phyloP scores from a whole-genome alignment of 2,113 vertebrate genomes.

The Phrynocephalus versicolor region DNA sequence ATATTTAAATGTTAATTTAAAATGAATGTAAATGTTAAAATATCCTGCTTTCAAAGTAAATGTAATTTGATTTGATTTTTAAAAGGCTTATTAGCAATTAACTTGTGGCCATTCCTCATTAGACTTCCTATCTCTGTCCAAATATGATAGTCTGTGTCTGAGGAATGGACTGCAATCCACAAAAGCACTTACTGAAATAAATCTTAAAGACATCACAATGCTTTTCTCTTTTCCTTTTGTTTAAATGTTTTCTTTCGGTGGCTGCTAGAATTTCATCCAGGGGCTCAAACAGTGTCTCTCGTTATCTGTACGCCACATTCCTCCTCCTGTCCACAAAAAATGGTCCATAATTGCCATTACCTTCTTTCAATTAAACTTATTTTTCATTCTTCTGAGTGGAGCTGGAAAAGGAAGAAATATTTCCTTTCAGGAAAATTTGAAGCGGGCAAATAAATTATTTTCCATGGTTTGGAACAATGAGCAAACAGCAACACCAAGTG shows the following conservation, averaged over 20 bases:
- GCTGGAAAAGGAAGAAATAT: slow-evolving; percentile 8
- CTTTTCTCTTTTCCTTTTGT: background rate
- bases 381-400: slow-evolving; percentile 41
- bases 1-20: no score
- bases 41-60: no score
- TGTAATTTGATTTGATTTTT: no score
- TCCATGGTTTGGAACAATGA: slow-evolving; percentile 39
- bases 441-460: slow-evolving; percentile 48
- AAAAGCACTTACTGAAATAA: no score
- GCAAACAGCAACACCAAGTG: slow-evolving; percentile 31
- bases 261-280: background rate
- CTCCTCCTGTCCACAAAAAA: slow-evolving; percentile 17
- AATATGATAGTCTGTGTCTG: no score
- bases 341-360: background rate
- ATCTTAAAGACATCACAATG: no score
- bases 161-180: no score
- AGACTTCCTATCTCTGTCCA: no score
- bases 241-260: background rate
- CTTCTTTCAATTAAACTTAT: background rate
- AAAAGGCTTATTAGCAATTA: no score
- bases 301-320: slow-evolving; percentile 10
- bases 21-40: no score
- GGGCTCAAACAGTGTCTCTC: background rate
- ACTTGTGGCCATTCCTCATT: no score
- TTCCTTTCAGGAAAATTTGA: slow-evolving; percentile 23